Percentiles rank a stretch among this genome's conserved stretches.
Evolutionary conservation across 1,140 invertebrate genomes (phyloP).

Genomic region (Pteromalus puparum): DNA sequence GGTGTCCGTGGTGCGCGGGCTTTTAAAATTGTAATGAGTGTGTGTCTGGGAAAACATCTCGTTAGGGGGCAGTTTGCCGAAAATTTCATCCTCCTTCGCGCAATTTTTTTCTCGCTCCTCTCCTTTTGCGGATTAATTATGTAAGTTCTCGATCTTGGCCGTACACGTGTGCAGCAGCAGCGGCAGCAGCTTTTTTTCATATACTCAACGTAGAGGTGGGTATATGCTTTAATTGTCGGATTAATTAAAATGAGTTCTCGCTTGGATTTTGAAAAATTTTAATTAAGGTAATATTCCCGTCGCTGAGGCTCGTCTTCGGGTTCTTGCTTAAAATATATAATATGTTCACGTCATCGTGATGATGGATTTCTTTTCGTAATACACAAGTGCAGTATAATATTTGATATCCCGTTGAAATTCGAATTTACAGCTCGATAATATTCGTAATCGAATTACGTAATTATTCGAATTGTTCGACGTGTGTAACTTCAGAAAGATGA

Average conservation of each 20-base stretch:
- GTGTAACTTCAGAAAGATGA: neutral
- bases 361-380: neutral
- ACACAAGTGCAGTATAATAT: too few species aligned
- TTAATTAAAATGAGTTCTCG: neutral
- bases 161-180: too few species aligned
- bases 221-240: neutral
- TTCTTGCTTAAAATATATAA: neutral
- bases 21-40: conserved; percentile 36
- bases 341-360: neutral
- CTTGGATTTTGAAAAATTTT: neutral
- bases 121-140: neutral
- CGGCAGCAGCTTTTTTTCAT: neutral
- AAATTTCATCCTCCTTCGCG: neutral
- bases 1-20: neutral
- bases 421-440: neutral
- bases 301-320: neutral
- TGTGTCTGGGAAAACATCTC: conserved; percentile 34
- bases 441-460: neutral
- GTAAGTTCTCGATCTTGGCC: neutral
- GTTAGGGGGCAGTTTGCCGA: conserved; percentile 15
- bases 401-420: neutral
- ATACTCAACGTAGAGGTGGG: neutral
- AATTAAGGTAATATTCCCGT: neutral
- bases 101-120: neutral
- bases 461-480: neutral